Evolutionary conservation across 2,797 vertebrate genomes (phyloP).

Genomic region (Ctenopoma multispine): DNA sequence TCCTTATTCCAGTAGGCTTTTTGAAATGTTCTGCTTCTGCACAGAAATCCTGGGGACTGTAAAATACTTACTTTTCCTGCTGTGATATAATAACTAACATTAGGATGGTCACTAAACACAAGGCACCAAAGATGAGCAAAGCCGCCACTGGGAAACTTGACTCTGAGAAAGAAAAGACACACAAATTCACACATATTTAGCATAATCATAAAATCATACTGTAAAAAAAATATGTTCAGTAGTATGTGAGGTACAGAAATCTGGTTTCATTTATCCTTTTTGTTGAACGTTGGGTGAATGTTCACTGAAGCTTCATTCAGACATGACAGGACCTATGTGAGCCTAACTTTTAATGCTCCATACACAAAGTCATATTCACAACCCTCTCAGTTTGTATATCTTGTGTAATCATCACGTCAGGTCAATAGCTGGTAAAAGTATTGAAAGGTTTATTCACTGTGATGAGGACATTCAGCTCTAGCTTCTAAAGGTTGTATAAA

Average conservation of each 20-base stretch:
- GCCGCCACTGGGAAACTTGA: constrained; percentile 86
- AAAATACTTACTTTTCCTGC: constrained; percentile 89
- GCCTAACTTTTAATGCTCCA: not conserved
- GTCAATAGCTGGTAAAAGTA: not conserved
- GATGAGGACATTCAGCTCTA: not conserved
- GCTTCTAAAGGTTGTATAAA: not conserved
- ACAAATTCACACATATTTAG: not conserved
- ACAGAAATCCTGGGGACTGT: not conserved
- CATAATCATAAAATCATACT: not conserved
- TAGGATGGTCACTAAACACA: constrained; percentile 85
- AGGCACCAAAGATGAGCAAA: constrained; percentile 85
- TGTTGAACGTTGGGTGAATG: not conserved
- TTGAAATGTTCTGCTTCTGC: not conserved
- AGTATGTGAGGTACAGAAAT: too few species aligned
- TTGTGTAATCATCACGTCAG: not conserved
- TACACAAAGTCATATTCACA: not conserved
- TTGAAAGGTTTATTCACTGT: not conserved
- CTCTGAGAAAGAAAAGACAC: constrained; percentile 81
- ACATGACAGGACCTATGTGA: not conserved
- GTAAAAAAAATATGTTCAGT: too few species aligned
- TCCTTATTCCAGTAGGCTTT: not conserved
- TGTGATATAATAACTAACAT: constrained; percentile 89
- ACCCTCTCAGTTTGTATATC: not conserved
- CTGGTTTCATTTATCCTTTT: too few species aligned
- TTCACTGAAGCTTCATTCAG: too few species aligned